These are phyloP conservation scores for Anniella stebbinsi DNA, from an alignment of 2,797 vertebrate genomes.

Conservation along the genomic window DNA sequence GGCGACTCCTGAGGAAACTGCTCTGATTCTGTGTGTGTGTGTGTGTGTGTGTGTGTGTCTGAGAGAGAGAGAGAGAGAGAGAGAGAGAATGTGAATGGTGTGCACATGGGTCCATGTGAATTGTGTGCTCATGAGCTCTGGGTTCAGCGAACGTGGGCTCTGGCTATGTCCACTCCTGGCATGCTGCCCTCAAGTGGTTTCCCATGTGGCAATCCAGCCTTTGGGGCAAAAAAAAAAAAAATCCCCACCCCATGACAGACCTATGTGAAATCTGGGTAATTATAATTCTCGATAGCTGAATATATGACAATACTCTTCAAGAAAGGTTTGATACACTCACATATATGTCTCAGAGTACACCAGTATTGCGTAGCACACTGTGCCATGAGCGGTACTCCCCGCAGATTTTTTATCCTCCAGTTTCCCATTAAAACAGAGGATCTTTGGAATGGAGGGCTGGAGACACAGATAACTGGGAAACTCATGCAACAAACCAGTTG, in stretches of 20 bases:
- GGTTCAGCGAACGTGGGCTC: too few relatives aligned
- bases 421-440: not conserved
- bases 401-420: slow-evolving; percentile 7
- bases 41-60: too few relatives aligned
- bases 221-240: not conserved
- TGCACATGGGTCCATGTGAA: too few relatives aligned
- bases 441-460: not conserved
- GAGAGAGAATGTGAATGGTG: too few relatives aligned
- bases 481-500: not conserved
- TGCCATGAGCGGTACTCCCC: accelerated
- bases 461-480: not conserved
- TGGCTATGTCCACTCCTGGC: too few relatives aligned
- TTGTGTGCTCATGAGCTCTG: too few relatives aligned
- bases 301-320: slow-evolving; percentile 43
- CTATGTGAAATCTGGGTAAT: slow-evolving; percentile 58
- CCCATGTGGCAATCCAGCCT: too few relatives aligned
- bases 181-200: too few relatives aligned
- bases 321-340: slow-evolving; percentile 21
- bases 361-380: slow-evolving; percentile 33
- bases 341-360: slow-evolving; percentile 40
- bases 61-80: too few relatives aligned
- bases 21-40: too few relatives aligned
- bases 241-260: not conserved
- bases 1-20: too few relatives aligned
- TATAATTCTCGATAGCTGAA: slow-evolving; percentile 56